Percentiles rank a stretch among this genome's conserved stretches.
These are phyloP conservation scores for Leptinotarsa defecta DNA, from an alignment of 1,140 invertebrate species.

Conservation along the genomic window DNA sequence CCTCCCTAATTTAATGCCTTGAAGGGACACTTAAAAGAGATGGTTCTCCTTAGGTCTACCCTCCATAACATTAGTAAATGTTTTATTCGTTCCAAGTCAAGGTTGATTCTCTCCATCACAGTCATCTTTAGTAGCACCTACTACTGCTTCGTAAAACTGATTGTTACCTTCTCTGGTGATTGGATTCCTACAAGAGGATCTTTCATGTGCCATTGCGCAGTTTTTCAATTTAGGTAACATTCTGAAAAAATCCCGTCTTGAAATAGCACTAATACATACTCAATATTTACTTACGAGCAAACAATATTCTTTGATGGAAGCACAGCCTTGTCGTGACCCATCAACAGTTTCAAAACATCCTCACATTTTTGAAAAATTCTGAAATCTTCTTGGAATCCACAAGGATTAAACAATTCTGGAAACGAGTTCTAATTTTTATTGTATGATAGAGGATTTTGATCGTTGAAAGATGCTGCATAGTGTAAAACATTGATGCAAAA, in stretches of 20 bases:
- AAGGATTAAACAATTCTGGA: constrained; percentile 34
- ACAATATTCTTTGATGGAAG: constrained; percentile 21
- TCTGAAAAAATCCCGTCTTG: neutral
- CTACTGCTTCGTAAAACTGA: constrained; percentile 19
- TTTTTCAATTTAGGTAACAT: constrained; percentile 15
- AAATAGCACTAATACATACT: no score
- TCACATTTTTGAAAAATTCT: constrained; percentile 22
- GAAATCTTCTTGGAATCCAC: constrained; percentile 25
- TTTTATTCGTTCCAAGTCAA: no score
- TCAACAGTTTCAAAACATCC: constrained; percentile 8
- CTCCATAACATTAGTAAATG: no score
- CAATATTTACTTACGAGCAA: constrained; percentile 28
- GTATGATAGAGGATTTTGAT: no score
- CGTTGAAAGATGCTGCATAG: neutral
- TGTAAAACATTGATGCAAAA: no score
- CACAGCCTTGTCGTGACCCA: neutral
- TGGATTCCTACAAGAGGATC: constrained; percentile 17
- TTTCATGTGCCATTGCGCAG: constrained; percentile 9
- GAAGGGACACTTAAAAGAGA: no score
- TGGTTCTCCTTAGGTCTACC: no score
- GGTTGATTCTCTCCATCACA: neutral
- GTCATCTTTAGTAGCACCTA: neutral
- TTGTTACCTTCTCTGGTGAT: constrained; percentile 4
- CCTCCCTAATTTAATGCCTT: no score
- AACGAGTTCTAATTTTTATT: neutral